These are phyloP conservation scores for Plagodis dolabraria DNA, from an alignment of 2,888 invertebrate species.

Conservation along the genomic window DNA sequence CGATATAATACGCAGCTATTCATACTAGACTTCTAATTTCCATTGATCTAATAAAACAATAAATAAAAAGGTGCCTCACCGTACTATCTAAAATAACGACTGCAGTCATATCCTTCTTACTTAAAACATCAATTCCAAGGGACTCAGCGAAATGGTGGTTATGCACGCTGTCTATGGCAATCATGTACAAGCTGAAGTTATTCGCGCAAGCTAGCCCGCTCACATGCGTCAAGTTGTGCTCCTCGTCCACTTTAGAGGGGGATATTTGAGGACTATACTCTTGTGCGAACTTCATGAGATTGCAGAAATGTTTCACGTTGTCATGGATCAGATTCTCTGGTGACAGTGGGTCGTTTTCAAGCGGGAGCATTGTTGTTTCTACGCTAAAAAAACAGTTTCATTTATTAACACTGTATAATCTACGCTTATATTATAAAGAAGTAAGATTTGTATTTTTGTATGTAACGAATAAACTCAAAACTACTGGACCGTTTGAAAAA, in stretches of 20 bases:
- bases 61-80: constrained; percentile 70
- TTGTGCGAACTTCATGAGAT: constrained; percentile 68
- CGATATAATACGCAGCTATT: too few species aligned
- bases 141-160: constrained; percentile 90
- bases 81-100: constrained; percentile 89
- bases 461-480: too few species aligned
- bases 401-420: neutral
- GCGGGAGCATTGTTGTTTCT: constrained; percentile 74
- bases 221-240: constrained; percentile 60
- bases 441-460: too few species aligned
- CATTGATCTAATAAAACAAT: too few species aligned
- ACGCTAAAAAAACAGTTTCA: constrained; percentile 46
- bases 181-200: constrained; percentile 68
- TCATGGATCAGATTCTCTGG: constrained; percentile 79
- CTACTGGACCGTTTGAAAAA: too few species aligned
- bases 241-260: constrained; percentile 48
- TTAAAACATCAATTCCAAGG: constrained; percentile 88
- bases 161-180: constrained; percentile 90
- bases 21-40: too few species aligned
- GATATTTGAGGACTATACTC: constrained; percentile 65
- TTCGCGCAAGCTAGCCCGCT: constrained; percentile 77
- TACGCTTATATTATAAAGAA: too few species aligned
- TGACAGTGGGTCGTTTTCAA: constrained; percentile 81
- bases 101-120: constrained; percentile 86
- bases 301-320: constrained; percentile 68